These are phyloP conservation scores for Ameiurus melas DNA, from an alignment of 2,113 vertebrate genomes.

Conservation along the genomic window DNA sequence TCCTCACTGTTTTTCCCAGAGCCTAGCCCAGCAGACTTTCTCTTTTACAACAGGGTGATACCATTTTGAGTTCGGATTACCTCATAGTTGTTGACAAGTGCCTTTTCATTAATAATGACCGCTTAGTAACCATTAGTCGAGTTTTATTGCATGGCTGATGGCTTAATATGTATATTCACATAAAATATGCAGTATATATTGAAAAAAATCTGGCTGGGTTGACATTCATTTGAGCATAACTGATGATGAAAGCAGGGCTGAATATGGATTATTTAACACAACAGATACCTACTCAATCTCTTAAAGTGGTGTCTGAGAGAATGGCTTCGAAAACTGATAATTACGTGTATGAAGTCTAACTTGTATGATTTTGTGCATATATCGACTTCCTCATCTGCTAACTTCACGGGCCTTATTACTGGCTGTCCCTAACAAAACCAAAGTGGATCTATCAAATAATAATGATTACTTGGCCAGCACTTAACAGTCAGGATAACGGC, in stretches of 20 bases:
- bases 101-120: conserved; percentile 47
- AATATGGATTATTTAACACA: conserved; percentile 50
- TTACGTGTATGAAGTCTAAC: conserved; percentile 22
- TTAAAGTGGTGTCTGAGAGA: conserved; percentile 42
- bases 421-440: conserved; percentile 24
- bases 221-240: conserved; percentile 50
- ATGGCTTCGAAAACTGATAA: conserved; percentile 42
- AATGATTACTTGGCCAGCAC: conserved; percentile 20
- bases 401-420: conserved; percentile 24
- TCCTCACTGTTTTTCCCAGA: conserved; percentile 10
- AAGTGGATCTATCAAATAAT: conserved; percentile 40
- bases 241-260: conserved; percentile 42
- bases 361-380: conserved; percentile 39
- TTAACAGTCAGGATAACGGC: neutral
- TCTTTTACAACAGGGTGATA: conserved; percentile 51
- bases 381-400: conserved; percentile 41
- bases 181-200: neutral
- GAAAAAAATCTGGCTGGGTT: neutral
- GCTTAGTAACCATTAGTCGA: conserved; percentile 51
- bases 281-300: conserved; percentile 34
- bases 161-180: conserved; percentile 27
- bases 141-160: conserved; percentile 48
- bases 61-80: conserved; percentile 52
- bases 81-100: conserved; percentile 56
- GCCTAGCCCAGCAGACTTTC: conserved; percentile 17